Evolutionary conservation across 2,113 vertebrate species (phyloP), one percentile per base, ranked within the genome.

Genomic region (Odontesthes bonariensis): DNA sequence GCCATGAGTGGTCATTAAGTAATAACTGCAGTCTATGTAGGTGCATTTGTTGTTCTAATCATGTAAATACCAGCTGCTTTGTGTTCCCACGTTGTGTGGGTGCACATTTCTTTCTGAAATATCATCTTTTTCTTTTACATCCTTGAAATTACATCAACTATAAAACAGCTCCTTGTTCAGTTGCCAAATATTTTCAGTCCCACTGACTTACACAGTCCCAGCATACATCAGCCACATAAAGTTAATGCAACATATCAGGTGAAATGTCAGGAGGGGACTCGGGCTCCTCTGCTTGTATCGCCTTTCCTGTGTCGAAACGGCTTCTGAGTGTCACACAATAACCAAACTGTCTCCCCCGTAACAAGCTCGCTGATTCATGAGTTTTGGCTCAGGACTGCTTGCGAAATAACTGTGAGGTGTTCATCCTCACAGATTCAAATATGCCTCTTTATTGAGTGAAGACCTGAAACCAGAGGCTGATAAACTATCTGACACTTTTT

Each of bases 201-300:
- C 19, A 13, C 57, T 65, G 44, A 6, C 42, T 63, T 35, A 3
- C 70, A 61, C 73, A 67, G 63, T 64, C 22, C 44, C 19, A 68
- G 55, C 49, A 56, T 52, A 38, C 60, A 49, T 57, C 1, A 4
- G 13, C 31, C 47, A 69, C 79, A 49, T 42, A 46, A 68, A 23
- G 55, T 72, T 59, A 71, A 75, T 46, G 56, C 72, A 74, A 69
- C 74, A 73, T 88, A 89, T 90, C 90, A 75, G 72, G 82, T 91
- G 81, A 91, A 90, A 91, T 88, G 88, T 92, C 85, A 87, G 56
- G 66, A 73, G 65, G 22, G 38, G 59, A 11, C 23, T 8, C 70
- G 2, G 66, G 11, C n/a, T 51, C 4, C 1, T n/a, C 0, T 0
- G 46, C 46, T 17, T 16, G 6, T 3, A 8, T 1, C 8, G 2